phyloP scores from a whole-genome alignment of 2,888 invertebrate species.

The Zaprionus obscuricornis region DNA sequence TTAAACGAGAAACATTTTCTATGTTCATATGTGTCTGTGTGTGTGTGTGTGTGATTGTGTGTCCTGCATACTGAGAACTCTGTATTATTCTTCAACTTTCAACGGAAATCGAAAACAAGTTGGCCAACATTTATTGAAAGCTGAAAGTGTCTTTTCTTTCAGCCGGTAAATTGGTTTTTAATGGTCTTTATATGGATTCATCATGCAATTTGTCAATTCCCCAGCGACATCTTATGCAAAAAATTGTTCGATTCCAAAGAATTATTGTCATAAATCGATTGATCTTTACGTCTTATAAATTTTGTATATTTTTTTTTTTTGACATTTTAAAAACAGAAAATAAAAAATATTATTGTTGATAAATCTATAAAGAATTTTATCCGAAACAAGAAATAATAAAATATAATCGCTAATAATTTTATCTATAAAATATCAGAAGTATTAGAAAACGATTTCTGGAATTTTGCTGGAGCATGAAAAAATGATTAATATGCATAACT shows the following conservation, averaged over 20 bases:
- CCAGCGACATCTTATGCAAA: conserved; percentile 40
- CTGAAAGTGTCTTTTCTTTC: conserved; percentile 27
- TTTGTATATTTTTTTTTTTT: too few relatives aligned
- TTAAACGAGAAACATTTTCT: too few relatives aligned
- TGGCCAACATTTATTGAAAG: conserved; percentile 53
- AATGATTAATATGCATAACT: too few relatives aligned
- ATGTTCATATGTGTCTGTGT: too few relatives aligned
- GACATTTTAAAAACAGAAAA: too few relatives aligned
- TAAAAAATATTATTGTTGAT: too few relatives aligned
- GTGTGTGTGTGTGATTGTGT: conserved; percentile 24
- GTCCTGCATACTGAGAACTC: conserved; percentile 3
- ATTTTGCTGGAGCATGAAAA: too few relatives aligned
- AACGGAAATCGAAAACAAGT: conserved; percentile 76
- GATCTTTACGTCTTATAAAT: not conserved
- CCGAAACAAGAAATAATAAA: too few relatives aligned
- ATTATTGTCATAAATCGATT: conserved; percentile 28
- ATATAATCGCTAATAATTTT: too few relatives aligned
- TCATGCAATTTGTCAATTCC: conserved; percentile 39
- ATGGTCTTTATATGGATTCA: conserved; percentile 36
- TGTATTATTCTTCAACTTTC: conserved; percentile 8
- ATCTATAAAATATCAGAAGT: too few relatives aligned
- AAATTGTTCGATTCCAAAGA: conserved; percentile 13
- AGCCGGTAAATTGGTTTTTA: conserved; percentile 54
- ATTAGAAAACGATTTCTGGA: too few relatives aligned
- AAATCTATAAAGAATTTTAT: too few relatives aligned